Evolutionary conservation across 2,797 vertebrate species (phyloP).

Genomic region (Pristis pectinata): DNA sequence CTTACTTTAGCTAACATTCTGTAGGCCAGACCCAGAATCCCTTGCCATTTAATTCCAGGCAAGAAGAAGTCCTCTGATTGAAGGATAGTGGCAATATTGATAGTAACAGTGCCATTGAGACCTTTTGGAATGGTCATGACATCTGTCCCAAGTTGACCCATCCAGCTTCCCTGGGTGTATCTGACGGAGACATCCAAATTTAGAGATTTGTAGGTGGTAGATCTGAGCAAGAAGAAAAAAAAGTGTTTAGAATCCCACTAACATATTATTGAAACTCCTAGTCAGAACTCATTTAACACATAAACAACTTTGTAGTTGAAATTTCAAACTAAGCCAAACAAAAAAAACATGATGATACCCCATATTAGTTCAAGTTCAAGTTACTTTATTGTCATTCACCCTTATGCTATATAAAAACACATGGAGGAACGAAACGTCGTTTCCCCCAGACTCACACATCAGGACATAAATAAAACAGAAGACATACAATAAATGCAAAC

Average conservation of each 20-base stretch:
- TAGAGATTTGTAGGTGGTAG: conserved; percentile 65
- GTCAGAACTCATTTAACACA: neutral
- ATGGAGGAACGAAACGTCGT: too few species aligned
- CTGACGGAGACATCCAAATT: conserved; percentile 70
- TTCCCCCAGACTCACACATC: too few species aligned
- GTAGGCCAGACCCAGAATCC: conserved; percentile 91
- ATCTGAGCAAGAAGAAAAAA: conserved; percentile 58
- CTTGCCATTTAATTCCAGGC: conserved; percentile 85
- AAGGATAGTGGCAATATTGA: conserved; percentile 83
- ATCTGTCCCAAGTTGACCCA: conserved; percentile 79
- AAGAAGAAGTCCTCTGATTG: conserved; percentile 87
- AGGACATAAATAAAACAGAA: too few species aligned
- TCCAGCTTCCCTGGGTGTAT: conserved; percentile 95
- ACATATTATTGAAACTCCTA: conserved; percentile 40
- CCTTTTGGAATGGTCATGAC: conserved; percentile 71
- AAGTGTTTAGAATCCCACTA: neutral
- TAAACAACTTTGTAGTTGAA: too few species aligned
- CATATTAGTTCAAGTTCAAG: too few species aligned
- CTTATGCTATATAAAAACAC: too few species aligned
- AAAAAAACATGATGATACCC: neutral
- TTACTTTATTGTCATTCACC: too few species aligned
- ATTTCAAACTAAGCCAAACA: neutral
- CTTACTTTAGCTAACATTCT: conserved; percentile 77
- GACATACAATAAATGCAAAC: too few species aligned
- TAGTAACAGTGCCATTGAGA: conserved; percentile 62